Evolutionary conservation across 2,113 vertebrate genomes (phyloP), one percentile per base, ranked within the genome.

Genomic region (Dermatemys mawii): DNA sequence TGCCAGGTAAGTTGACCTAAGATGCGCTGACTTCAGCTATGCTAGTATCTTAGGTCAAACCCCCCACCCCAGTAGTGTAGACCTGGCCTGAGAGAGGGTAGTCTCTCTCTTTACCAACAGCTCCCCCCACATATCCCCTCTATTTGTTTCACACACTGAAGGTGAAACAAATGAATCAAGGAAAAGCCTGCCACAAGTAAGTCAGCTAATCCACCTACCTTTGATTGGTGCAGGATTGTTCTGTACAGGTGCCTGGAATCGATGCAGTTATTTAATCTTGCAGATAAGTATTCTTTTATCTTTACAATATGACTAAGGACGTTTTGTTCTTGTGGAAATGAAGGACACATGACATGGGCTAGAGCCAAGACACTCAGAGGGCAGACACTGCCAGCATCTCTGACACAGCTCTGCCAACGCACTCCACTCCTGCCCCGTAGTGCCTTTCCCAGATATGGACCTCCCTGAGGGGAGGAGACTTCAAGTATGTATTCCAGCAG

Each of bases 291-390:
- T 76, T 92, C 24, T 92, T 95, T 90, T 88, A 17, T 53, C 86
- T 94, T 92, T 81, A 76, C 4, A n/a, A 88, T 95, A 80, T 0
- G 0, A 84, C 13, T 49, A 67, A 75, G 54, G 91, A 85, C 35
- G 81, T 88, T 87, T 73, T 80, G 51, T 60, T 81, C 27, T 12
- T 41, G 63, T n/a, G 78, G 41, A 80, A 92, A 14, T 1, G 2
- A 90, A 12, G 1, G 19, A 86, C 35, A 38, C 17, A 27, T 5
- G 55, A 63, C 0, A 0, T 0, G 1, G 41, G 7, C 24, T 53
- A 54, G 63, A 2, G 4, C 7, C 19, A 81, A 54, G 38, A 12
- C 38, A 73, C 0, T 0, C 8, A 83, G 29, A 2, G 5, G 26
- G 1, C 19, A 0, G 0, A 57, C 7, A 26, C 24, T 48, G 8